phyloP scores from a whole-genome alignment of 2,797 vertebrate genomes.

The Trachurus trachurus region DNA sequence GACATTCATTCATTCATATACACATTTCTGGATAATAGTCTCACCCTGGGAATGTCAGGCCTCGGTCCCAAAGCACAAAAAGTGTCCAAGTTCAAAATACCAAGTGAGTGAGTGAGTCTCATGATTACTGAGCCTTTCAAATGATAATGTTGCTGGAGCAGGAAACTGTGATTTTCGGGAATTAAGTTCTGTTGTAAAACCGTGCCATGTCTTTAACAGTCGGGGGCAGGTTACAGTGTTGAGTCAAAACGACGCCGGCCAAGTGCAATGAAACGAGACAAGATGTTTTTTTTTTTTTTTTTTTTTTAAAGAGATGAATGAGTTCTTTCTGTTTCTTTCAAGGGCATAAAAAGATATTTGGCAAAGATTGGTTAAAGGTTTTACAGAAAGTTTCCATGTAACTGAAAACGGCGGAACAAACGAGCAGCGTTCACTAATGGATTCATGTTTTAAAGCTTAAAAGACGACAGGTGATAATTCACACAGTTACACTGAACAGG shows the following conservation, averaged over 20 bases:
- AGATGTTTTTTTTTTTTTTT: background rate
- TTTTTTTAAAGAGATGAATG: no score
- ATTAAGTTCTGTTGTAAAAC: background rate
- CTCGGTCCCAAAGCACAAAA: background rate
- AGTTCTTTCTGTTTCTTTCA: no score
- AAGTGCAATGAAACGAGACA: background rate
- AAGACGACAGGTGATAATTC: no score
- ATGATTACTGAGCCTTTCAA: background rate
- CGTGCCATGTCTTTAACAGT: background rate
- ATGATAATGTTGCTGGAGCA: background rate
- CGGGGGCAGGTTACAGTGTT: background rate
- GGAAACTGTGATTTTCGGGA: background rate
- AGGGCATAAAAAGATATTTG: no score
- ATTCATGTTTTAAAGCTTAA: no score
- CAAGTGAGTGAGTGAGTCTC: background rate
- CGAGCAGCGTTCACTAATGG: no score
- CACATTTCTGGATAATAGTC: background rate
- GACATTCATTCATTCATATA: background rate
- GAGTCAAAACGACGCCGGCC: background rate
- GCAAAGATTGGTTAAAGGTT: no score
- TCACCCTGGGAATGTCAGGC: background rate
- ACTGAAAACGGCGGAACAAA: no score
- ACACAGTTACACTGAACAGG: no score
- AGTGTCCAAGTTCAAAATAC: background rate
- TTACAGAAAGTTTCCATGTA: no score